Conservation (phyloP, 2,888 invertebrate genomes). For the Steinernema hermaphroditum region DNA sequence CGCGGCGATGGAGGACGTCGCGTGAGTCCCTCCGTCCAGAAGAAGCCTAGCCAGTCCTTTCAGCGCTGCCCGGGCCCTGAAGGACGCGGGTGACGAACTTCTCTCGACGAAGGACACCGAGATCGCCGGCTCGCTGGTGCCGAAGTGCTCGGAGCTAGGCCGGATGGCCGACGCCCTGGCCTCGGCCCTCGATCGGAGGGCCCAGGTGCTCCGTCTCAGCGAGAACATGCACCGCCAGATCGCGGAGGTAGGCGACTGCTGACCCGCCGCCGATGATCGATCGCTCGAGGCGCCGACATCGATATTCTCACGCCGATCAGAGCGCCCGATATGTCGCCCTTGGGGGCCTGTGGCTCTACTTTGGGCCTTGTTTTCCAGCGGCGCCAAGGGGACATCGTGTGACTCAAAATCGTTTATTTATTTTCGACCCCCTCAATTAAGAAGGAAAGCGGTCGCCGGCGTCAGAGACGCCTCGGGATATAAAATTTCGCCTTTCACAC, state of each 20-base stretch:
- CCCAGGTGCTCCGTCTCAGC: slow-evolving; percentile 79
- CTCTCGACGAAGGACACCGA: slow-evolving; percentile 78
- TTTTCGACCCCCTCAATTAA: slow-evolving; percentile 9
- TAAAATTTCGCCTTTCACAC: no score
- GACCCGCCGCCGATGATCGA: slow-evolving; percentile 28
- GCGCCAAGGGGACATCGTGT: not conserved
- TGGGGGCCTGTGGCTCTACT: slow-evolving; percentile 16
- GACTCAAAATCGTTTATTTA: slow-evolving; percentile 21
- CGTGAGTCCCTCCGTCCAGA: slow-evolving; percentile 41
- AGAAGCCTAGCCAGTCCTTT: slow-evolving; percentile 30
- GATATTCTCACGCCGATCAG: slow-evolving; percentile 20
- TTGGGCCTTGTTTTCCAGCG: not conserved
- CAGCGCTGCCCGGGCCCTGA: slow-evolving; percentile 77
- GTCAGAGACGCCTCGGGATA: not conserved
- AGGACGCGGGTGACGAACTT: slow-evolving; percentile 77
- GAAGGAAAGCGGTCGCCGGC: not conserved
- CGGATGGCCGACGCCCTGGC: slow-evolving; percentile 82
- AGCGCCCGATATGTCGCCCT: slow-evolving; percentile 15
- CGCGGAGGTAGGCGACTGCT: slow-evolving; percentile 43
- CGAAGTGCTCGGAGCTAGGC: slow-evolving; percentile 89
- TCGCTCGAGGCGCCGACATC: slow-evolving; percentile 14
- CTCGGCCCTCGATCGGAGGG: slow-evolving; percentile 74
- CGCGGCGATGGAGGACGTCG: slow-evolving; percentile 64
- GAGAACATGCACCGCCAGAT: slow-evolving; percentile 85
- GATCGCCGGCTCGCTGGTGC: slow-evolving; percentile 83